Conservation (phyloP, 2,113 vertebrate species). For the Pelmatolapia mariae region DNA sequence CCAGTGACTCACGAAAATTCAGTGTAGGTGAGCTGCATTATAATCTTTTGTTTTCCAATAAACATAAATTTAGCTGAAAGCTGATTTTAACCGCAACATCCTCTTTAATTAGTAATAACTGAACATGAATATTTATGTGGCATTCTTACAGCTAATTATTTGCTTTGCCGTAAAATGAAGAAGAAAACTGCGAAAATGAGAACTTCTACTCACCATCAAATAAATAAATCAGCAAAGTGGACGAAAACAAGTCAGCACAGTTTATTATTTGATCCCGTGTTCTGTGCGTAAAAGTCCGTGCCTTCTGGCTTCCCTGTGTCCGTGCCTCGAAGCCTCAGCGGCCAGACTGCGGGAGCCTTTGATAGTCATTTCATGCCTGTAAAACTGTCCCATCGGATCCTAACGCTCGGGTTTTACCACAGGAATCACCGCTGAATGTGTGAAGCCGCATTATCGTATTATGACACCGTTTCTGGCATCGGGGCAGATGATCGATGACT, state of each 20-base stretch:
- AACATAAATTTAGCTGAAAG: background rate
- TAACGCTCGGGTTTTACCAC: slow-evolving; percentile 46
- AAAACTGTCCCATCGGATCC: slow-evolving; percentile 46
- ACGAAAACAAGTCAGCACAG: background rate
- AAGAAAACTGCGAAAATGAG: background rate
- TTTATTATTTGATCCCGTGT: background rate
- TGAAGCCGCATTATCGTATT: slow-evolving; percentile 58
- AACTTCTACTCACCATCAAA: slow-evolving; percentile 42
- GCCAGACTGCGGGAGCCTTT: slow-evolving; percentile 39
- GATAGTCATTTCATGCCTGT: slow-evolving; percentile 55
- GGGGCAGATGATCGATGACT: slow-evolving; percentile 49
- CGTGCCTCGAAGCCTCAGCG: slow-evolving; percentile 17
- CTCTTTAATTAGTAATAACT: background rate
- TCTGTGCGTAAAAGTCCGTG: slow-evolving; percentile 43
- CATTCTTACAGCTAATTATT: background rate
- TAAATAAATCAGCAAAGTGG: background rate
- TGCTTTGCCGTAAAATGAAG: background rate
- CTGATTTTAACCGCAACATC: background rate
- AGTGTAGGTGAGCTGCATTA: background rate
- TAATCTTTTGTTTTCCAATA: background rate
- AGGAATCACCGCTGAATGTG: slow-evolving; percentile 40
- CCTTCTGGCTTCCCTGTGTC: background rate
- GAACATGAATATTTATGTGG: background rate
- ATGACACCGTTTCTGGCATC: slow-evolving; percentile 53
- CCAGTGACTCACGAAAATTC: slow-evolving; percentile 8